Conservation (phyloP, 2,888 invertebrate genomes). For the Volucella bombylans region DNA sequence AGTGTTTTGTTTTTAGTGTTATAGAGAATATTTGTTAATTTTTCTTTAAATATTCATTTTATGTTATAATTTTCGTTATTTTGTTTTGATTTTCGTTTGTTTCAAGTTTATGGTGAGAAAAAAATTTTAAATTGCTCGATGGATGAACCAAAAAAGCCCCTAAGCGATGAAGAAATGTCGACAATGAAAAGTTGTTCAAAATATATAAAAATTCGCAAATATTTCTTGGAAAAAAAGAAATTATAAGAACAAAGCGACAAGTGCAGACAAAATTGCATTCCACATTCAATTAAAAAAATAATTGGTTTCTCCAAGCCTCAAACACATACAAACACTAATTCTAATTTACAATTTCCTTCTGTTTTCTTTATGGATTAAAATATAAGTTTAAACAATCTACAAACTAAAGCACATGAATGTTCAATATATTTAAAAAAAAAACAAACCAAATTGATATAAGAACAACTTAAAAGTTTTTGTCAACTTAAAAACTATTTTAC, state of each 20-base stretch:
- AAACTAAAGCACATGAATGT: conserved; percentile 66
- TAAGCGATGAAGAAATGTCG: conserved; percentile 10
- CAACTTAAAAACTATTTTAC: conserved; percentile 68
- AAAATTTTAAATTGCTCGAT: background rate
- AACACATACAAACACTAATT: conserved; percentile 47
- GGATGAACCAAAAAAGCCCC: conserved; percentile 14
- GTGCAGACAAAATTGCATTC: conserved; percentile 47
- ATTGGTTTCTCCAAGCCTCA: background rate
- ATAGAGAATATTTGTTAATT: no score
- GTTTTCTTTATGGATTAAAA: conserved; percentile 23
- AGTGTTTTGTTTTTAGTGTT: background rate
- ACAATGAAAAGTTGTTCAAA: conserved; percentile 17
- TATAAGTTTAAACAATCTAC: conserved; percentile 46
- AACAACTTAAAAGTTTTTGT: conserved; percentile 23
- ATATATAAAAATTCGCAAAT: conserved; percentile 2
- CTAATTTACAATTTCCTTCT: conserved; percentile 75
- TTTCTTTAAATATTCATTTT: background rate
- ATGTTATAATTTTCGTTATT: conserved; percentile 5
- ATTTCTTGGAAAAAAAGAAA: conserved; percentile 30
- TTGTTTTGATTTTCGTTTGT: conserved; percentile 63
- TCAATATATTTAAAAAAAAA: conserved; percentile 40
- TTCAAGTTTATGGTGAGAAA: conserved; percentile 16
- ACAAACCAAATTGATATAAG: conserved; percentile 47
- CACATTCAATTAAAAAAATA: conserved; percentile 54
- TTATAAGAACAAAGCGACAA: conserved; percentile 16